Percentiles rank a stretch among this genome's conserved stretches.
Evolutionary conservation across 2,888 invertebrate species (phyloP).

Genomic region (Tethea ocularis): DNA sequence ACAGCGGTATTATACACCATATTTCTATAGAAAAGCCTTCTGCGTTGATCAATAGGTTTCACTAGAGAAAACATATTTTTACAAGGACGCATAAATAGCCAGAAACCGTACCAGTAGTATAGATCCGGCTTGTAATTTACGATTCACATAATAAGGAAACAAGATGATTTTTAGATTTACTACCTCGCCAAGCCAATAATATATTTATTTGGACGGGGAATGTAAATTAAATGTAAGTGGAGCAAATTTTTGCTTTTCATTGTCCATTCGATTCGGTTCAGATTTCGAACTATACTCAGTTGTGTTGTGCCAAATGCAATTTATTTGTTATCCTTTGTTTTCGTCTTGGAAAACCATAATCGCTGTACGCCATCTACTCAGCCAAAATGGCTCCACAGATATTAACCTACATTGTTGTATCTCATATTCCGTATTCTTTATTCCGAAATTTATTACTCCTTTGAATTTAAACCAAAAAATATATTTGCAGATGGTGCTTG

Average conservation of each 20-base stretch:
- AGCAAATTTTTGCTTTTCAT: conserved; percentile 66
- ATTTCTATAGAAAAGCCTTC: conserved; percentile 48
- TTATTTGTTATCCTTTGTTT: conserved; percentile 44
- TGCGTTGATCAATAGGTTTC: conserved; percentile 39
- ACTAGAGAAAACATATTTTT: conserved; percentile 34
- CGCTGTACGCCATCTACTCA: conserved; percentile 17
- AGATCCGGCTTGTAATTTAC: conserved; percentile 9
- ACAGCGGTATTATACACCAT: conserved; percentile 50
- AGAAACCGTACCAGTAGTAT: conserved; percentile 18
- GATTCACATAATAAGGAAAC: conserved; percentile 33
- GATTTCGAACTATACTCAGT: conserved; percentile 39
- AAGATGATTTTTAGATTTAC: conserved; percentile 29
- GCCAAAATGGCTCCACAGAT: conserved; percentile 17
- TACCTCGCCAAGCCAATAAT: conserved; percentile 17
- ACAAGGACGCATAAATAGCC: conserved; percentile 25
- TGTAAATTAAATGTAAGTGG: conserved; percentile 63
- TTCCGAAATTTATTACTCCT: conserved; percentile 10
- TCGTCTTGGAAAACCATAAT: conserved; percentile 29
- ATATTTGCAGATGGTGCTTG: neutral
- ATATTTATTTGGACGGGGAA: conserved; percentile 30
- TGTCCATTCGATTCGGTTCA: conserved; percentile 51
- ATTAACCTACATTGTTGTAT: conserved; percentile 21
- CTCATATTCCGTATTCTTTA: conserved; percentile 17
- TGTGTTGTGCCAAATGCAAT: conserved; percentile 61
- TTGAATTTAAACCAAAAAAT: neutral